A percentile compares a stretch with the other conserved stretches of the same genome.
These are phyloP conservation scores for Seladonia tumulorum DNA, from an alignment of 2,888 invertebrate genomes.

Conservation along the genomic window DNA sequence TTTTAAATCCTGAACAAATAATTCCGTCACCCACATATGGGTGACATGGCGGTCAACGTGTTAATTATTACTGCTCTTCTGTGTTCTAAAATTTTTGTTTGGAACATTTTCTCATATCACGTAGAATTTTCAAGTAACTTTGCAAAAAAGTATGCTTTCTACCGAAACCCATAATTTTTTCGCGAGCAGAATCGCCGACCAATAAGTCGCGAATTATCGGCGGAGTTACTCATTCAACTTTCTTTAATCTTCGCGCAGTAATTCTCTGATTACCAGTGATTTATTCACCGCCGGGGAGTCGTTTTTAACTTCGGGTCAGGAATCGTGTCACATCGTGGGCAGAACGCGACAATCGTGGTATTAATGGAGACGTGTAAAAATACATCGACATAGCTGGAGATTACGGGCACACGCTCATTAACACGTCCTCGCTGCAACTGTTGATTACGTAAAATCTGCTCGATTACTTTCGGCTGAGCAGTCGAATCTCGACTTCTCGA, in stretches of 20 bases:
- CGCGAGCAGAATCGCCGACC: neutral
- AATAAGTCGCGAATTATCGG: neutral
- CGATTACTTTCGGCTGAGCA: neutral
- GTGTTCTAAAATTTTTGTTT: too few relatives aligned
- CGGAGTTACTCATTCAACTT: neutral
- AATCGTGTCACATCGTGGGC: neutral
- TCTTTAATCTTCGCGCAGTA: neutral
- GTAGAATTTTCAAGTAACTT: too few relatives aligned
- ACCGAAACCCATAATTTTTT: neutral
- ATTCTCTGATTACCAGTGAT: constrained; percentile 1
- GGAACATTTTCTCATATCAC: too few relatives aligned
- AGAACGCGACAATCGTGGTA: neutral
- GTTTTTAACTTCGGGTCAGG: constrained; percentile 9
- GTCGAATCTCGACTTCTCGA: neutral
- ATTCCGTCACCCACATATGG: too few relatives aligned
- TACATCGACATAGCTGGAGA: neutral
- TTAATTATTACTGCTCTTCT: too few relatives aligned
- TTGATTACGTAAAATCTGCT: neutral
- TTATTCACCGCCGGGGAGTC: neutral
- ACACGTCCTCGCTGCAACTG: neutral
- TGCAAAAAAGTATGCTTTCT: too few relatives aligned
- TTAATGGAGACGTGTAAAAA: constrained; percentile 3
- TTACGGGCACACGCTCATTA: neutral
- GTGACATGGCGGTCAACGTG: too few relatives aligned
- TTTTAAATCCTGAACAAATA: too few relatives aligned